A percentile compares a stretch with the other conserved stretches of the same genome.
phyloP scores from a whole-genome alignment of 2,113 vertebrate species.

The Entomyzon cyanotis region DNA sequence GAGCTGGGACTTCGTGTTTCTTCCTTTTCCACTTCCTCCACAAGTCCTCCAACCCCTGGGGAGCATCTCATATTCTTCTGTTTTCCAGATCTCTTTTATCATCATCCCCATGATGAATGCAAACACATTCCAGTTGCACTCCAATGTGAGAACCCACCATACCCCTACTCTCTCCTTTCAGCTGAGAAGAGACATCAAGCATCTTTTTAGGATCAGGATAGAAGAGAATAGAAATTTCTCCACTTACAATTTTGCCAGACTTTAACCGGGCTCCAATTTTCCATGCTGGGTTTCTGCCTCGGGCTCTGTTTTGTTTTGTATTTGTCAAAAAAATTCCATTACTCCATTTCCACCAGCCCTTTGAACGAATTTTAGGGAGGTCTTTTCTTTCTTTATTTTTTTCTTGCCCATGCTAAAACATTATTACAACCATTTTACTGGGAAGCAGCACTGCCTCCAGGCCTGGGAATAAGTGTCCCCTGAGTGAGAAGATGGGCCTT shows the following conservation, averaged over 20 bases:
- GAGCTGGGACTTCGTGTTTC: neutral
- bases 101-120: neutral
- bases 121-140: neutral
- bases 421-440: constrained; percentile 48
- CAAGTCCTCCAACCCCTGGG: fast-evolving
- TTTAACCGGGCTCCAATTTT: constrained; percentile 40
- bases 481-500: constrained; percentile 29
- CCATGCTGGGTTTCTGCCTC: constrained; percentile 55
- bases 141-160: neutral
- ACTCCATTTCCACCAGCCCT: constrained; percentile 51
- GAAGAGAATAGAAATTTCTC: constrained; percentile 47
- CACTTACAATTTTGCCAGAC: constrained; percentile 30
- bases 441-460: constrained; percentile 41
- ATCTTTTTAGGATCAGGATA: constrained; percentile 35
- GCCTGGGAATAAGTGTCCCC: constrained; percentile 41
- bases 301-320: constrained; percentile 55
- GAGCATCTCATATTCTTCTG: neutral
- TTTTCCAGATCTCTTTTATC: neutral
- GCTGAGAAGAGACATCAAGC: neutral
- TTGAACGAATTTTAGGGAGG: constrained; percentile 61
- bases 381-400: constrained; percentile 32
- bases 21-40: neutral
- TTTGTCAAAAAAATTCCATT: constrained; percentile 62
- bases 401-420: constrained; percentile 21
- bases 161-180: neutral